Base-by-base conservation (phyloP, 2,113 vertebrate genomes). In the Stegastes partitus region DNA sequence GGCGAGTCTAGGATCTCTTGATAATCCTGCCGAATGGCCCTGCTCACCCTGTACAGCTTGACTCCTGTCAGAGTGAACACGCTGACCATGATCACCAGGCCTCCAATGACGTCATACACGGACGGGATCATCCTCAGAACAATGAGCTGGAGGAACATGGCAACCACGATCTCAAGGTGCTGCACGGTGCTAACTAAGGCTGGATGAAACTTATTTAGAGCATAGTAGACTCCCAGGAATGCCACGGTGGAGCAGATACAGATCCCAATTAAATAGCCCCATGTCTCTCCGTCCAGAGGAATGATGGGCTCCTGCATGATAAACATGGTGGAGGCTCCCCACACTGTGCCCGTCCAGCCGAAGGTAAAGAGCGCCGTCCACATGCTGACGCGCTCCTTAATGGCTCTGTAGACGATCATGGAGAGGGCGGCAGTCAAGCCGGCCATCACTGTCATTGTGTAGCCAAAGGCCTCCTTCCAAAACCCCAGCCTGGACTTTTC, bases 351-450 rank as follows among this genome's bases (percentile, higher is more conserved):
- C 0, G 96, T 99, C 98, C 98, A 99, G 44, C 98, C 97, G 25
- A 99, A 99, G 42, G 98, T 99, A 91, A 99, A 99, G 16, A 99
- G 95, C 0, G 97, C 98, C 0, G 96, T 98, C 98, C 98, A 99
- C 98, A 99, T 99, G 94, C 97, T 99, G 83, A 99, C 94, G 1
- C 95, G 96, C 80, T 98, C 98, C 87, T 96, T 98, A 82, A 99
- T 97, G 86, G 97, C 97, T 69, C 97, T 95, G 77, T 99, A 99
- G 54, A 99, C 94, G 74, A 99, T 99, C 98, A 99, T 99, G 81
- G 98, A 98, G 63, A 99, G 96, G 65, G 98, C 98, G 0, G 97
- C 97, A 16, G 97, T 98, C 87, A 99, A 89, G 26, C 98, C 98
- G 1, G 98, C 98, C 97, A 96, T 97, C 64, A 98, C 95, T 0